Evolutionary conservation across 2,797 vertebrate genomes (phyloP).

Genomic region (Numenius phaeopus): DNA sequence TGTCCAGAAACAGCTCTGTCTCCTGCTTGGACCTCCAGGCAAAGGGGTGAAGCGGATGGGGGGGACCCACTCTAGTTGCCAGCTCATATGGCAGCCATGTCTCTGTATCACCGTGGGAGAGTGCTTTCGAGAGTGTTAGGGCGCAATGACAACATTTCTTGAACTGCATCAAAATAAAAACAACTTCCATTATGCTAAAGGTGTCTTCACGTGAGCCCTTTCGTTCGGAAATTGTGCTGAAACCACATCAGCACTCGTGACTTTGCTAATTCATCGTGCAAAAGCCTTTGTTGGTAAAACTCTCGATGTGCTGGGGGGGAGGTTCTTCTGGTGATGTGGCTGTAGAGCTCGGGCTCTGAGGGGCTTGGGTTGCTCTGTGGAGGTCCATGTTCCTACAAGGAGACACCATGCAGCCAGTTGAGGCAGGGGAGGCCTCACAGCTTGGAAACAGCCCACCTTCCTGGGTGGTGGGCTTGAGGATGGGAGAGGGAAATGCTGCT

Average conservation of each 20-base stretch:
- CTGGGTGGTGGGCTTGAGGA: not conserved
- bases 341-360: not conserved
- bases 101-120: not conserved
- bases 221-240: not conserved
- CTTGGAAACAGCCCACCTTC: not conserved
- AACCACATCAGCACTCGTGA: not conserved
- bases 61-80: not conserved
- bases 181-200: not conserved
- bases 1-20: not conserved
- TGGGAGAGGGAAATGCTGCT: not conserved
- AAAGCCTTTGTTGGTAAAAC: not conserved
- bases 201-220: not conserved
- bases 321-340: not conserved
- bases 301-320: rapidly evolving
- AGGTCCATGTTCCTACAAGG: not conserved
- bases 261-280: not conserved
- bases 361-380: not conserved
- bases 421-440: not conserved
- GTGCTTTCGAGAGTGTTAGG: not conserved
- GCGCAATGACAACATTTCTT: not conserved
- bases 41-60: not conserved
- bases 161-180: not conserved
- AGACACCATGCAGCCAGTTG: not conserved
- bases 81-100: rapidly evolving
- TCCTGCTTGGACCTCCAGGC: not conserved